phyloP scores from a whole-genome alignment of 2,888 invertebrate genomes.

The Tenodera sinensis region DNA sequence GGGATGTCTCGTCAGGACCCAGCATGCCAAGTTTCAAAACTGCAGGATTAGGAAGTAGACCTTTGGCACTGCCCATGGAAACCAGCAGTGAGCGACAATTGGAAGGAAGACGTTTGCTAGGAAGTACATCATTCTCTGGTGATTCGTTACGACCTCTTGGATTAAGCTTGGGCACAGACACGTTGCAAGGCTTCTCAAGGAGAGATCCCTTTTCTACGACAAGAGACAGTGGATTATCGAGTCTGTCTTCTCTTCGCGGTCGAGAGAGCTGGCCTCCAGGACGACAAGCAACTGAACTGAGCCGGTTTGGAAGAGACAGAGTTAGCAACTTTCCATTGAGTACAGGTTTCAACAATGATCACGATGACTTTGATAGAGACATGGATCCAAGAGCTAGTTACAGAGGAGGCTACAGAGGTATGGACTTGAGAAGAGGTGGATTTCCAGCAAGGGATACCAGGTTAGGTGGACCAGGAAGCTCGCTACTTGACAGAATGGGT shows the following conservation, averaged over 20 bases:
- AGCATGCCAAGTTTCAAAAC: slow-evolving; percentile 30
- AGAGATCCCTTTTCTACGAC: background rate
- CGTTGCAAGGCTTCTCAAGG: background rate
- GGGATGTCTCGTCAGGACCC: background rate
- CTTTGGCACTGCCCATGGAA: background rate
- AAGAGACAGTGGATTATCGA: background rate
- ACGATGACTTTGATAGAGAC: slow-evolving; percentile 8
- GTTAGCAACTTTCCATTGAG: background rate
- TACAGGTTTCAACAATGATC: background rate
- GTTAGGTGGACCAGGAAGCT: slow-evolving; percentile 25
- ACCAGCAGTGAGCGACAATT: background rate
- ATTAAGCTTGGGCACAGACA: background rate
- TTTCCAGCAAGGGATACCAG: background rate
- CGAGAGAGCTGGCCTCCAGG: slow-evolving; percentile 22
- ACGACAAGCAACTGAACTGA: background rate
- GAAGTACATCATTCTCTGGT: background rate
- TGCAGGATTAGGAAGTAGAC: slow-evolving; percentile 12
- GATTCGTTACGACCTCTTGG: slow-evolving; percentile 1
- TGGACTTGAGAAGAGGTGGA: slow-evolving; percentile 16
- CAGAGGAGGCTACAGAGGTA: slow-evolving; percentile 20
- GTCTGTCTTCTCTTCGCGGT: background rate
- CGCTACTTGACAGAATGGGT: slow-evolving; percentile 10
- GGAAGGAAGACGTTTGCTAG: slow-evolving; percentile 1
- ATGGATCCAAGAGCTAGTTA: slow-evolving; percentile 14
- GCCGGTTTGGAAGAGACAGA: slow-evolving; percentile 15